These are phyloP conservation scores for Scaptomyza polygonia DNA, from an alignment of 2,888 invertebrate genomes.

Conservation along the genomic window DNA sequence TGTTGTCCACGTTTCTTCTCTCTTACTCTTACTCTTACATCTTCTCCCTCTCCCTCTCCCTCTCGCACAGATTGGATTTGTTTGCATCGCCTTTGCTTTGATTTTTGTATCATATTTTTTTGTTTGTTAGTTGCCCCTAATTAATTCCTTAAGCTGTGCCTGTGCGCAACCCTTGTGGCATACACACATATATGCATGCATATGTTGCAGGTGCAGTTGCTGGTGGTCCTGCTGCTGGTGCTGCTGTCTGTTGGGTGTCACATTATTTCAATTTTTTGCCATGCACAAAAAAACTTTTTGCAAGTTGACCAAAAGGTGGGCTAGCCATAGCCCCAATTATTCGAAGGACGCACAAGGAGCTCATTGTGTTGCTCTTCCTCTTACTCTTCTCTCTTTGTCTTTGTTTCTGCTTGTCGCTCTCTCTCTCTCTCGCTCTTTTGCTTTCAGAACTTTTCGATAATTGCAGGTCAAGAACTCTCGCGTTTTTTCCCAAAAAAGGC, in stretches of 20 bases:
- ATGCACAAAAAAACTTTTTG: conserved; percentile 31
- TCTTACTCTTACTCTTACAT: neutral
- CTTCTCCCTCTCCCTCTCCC: neutral
- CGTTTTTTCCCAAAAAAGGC: conserved; percentile 36
- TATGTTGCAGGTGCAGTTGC: conserved; percentile 5
- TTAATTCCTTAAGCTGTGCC: conserved; percentile 65
- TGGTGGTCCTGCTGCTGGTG: neutral
- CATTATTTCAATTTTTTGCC: conserved; percentile 17
- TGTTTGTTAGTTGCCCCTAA: conserved; percentile 49
- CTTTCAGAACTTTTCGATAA: conserved; percentile 69
- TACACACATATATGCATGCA: conserved; percentile 20
- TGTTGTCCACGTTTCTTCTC: conserved; percentile 10
- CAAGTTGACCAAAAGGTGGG: conserved; percentile 26
- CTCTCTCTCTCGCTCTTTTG: neutral
- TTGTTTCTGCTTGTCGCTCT: conserved; percentile 4
- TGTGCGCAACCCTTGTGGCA: conserved; percentile 36
- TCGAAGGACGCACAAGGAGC: conserved; percentile 36
- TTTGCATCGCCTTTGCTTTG: conserved; percentile 27
- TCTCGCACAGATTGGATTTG: no score
- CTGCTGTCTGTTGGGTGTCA: conserved; percentile 10
- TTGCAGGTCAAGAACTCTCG: conserved; percentile 63
- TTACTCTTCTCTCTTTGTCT: neutral
- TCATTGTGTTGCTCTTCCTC: conserved; percentile 21
- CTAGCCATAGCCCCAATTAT: conserved; percentile 64
- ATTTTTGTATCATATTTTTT: neutral